A percentile compares a stretch with the other conserved stretches of the same genome.
Conservation (phyloP, 2,797 vertebrate species). For the Muraenolepis orangiensis region DNA sequence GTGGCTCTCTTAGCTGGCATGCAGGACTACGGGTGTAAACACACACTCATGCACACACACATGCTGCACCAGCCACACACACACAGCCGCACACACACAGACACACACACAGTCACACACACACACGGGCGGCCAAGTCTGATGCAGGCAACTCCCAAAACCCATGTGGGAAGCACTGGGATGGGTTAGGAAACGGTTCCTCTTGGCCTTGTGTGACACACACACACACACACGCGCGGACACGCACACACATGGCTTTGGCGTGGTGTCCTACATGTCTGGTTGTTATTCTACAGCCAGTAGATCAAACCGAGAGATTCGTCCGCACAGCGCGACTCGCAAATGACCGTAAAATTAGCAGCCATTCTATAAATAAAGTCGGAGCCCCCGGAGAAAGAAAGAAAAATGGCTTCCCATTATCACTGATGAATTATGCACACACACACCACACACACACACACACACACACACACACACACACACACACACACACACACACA, state of each 20-base stretch:
- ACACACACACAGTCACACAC: background rate
- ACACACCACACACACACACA: background rate
- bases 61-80: too few relatives aligned
- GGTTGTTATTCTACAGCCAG: slow-evolving; percentile 11
- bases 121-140: background rate
- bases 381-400: background rate
- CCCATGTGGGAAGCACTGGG: slow-evolving; percentile 34
- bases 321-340: background rate
- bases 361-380: slow-evolving; percentile 5
- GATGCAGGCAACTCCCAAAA: slow-evolving; percentile 57
- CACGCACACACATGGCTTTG: background rate
- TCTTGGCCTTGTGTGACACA: slow-evolving; percentile 1
- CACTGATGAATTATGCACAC: slow-evolving; percentile 1
- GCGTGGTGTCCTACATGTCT: slow-evolving; percentile 4
- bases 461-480: too few relatives aligned
- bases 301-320: slow-evolving; percentile 9
- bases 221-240: background rate
- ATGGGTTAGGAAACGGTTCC: background rate
- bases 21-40: slow-evolving; percentile 22
- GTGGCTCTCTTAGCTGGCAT: slow-evolving; percentile 50
- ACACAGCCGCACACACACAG: background rate
- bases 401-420: background rate
- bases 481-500: too few relatives aligned
- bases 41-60: background rate
- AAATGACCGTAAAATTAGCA: background rate